phyloP scores from a whole-genome alignment of 2,113 vertebrate genomes.

The Nipponia nippon region DNA sequence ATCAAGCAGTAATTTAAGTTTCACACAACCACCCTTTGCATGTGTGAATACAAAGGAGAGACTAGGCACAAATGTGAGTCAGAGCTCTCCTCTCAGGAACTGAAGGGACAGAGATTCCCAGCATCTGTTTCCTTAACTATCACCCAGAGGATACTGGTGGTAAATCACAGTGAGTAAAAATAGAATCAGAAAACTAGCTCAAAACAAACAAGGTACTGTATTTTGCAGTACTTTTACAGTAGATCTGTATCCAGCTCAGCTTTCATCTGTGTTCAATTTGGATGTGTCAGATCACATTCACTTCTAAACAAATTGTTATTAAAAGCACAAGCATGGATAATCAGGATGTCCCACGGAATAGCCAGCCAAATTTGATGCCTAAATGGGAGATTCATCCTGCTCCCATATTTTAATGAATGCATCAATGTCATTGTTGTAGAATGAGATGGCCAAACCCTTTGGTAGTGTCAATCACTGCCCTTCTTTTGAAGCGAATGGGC shows the following conservation, averaged over 20 bases:
- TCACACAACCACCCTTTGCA: slow-evolving; percentile 82
- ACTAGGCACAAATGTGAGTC: slow-evolving; percentile 79
- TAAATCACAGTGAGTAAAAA: slow-evolving; percentile 91
- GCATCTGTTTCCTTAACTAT: slow-evolving; percentile 98
- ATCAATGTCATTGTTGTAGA: background rate
- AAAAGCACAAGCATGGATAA: background rate
- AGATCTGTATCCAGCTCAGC: background rate
- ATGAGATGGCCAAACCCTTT: background rate
- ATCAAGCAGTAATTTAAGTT: slow-evolving; percentile 81
- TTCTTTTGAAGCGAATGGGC: background rate
- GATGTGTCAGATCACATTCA: background rate
- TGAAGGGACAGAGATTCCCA: slow-evolving; percentile 86
- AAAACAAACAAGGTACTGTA: slow-evolving; percentile 62
- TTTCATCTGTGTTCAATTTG: slow-evolving; percentile 30
- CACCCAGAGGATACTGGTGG: slow-evolving; percentile 86
- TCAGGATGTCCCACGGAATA: background rate
- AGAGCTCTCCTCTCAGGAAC: slow-evolving; percentile 87
- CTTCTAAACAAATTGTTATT: slow-evolving; percentile 6
- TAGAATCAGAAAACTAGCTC: slow-evolving; percentile 77
- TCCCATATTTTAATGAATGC: background rate
- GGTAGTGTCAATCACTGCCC: background rate
- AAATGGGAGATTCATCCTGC: background rate
- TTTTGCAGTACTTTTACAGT: slow-evolving; percentile 5
- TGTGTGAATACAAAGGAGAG: slow-evolving; percentile 88
- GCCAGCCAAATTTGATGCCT: background rate